A percentile compares a stretch with the other conserved stretches of the same genome.
phyloP scores from a whole-genome alignment of 2,888 invertebrate genomes.

The Acleris holmiana region DNA sequence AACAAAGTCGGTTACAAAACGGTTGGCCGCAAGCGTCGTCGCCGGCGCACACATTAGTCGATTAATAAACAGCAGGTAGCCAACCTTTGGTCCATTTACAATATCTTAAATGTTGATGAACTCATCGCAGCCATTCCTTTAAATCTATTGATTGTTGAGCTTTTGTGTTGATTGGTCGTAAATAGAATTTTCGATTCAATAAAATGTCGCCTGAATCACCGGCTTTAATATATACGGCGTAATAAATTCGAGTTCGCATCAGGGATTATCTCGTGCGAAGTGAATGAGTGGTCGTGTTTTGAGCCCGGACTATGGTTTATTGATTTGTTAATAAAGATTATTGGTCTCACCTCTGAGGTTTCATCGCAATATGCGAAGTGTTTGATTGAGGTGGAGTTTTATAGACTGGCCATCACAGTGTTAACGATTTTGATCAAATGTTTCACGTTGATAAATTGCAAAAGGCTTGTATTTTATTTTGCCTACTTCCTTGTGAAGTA shows the following conservation, averaged over 20 bases:
- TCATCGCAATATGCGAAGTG: conserved; percentile 13
- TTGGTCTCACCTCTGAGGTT: conserved; percentile 25
- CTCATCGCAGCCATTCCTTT: conserved; percentile 69
- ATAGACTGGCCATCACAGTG: conserved; percentile 7
- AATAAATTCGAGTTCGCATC: conserved; percentile 43
- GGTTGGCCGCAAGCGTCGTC: conserved; percentile 32
- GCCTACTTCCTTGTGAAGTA: too few species aligned
- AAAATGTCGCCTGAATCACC: conserved; percentile 52
- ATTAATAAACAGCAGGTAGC: conserved; percentile 82
- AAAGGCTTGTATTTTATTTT: too few species aligned
- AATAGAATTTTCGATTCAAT: conserved; percentile 60
- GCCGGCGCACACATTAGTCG: conserved; percentile 38
- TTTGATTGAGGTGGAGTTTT: conserved; percentile 32
- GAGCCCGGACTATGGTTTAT: conserved; percentile 26
- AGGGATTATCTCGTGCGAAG: conserved; percentile 27
- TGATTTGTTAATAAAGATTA: conserved; percentile 37
- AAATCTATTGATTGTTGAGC: conserved; percentile 65
- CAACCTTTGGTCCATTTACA: conserved; percentile 61
- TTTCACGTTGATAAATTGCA: too few species aligned
- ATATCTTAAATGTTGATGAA: conserved; percentile 78
- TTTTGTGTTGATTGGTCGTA: conserved; percentile 58
- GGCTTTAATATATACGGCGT: conserved; percentile 45
- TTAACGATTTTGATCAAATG: too few species aligned
- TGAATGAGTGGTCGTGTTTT: conserved; percentile 29
- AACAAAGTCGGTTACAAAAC: conserved; percentile 27